A percentile compares a stretch with the other conserved stretches of the same genome.
Conservation (phyloP, 2,113 vertebrate species). For the Mustelus asterias region DNA sequence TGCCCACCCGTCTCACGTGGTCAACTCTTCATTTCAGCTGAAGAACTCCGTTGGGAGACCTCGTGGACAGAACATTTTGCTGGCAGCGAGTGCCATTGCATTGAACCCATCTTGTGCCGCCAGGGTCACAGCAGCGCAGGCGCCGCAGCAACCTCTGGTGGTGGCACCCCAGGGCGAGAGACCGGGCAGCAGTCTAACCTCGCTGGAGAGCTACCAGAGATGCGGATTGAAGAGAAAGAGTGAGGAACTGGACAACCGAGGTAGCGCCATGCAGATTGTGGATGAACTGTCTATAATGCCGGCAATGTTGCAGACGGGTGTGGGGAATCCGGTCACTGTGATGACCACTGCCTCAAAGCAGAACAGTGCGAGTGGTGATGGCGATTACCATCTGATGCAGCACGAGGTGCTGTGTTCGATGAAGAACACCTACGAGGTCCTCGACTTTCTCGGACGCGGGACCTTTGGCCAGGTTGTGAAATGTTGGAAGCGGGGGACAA, state of each 20-base stretch:
- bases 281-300: conserved; percentile 94
- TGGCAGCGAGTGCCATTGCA: conserved; percentile 76
- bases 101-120: conserved; percentile 71
- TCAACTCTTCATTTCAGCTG: conserved; percentile 68
- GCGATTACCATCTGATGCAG: conserved; percentile 95
- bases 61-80: conserved; percentile 69
- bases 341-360: conserved; percentile 70
- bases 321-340: conserved; percentile 75
- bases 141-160: conserved; percentile 48
- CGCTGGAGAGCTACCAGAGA: conserved; percentile 79
- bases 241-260: conserved; percentile 81
- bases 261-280: conserved; percentile 92
- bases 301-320: conserved; percentile 89
- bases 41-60: conserved; percentile 64
- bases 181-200: conserved; percentile 62
- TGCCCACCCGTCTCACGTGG: conserved; percentile 71
- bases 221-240: conserved; percentile 98
- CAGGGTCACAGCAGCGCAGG: conserved; percentile 59
- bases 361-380: conserved; percentile 69
- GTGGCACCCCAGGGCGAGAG: conserved; percentile 49
- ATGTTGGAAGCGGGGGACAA: conserved; percentile 95
- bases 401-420: conserved; percentile 91
- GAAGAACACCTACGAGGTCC: conserved; percentile 96
- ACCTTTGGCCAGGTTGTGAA: conserved; percentile 98
- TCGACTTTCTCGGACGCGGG: conserved; percentile 93